Evolutionary conservation across 2,888 invertebrate genomes (phyloP).

Genomic region (Patella pellucida): DNA sequence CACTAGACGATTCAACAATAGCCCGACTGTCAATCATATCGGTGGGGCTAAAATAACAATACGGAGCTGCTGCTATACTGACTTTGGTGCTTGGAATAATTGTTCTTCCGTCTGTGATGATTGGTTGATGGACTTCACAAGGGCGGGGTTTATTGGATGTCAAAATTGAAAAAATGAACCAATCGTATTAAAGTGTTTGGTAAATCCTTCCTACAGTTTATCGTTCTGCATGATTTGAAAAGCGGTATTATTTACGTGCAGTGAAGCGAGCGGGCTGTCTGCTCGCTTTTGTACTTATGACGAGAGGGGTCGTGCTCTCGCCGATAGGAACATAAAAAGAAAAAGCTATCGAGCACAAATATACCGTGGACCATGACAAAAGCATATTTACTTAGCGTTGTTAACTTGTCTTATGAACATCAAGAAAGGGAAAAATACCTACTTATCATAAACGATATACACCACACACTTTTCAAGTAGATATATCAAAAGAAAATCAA

Average conservation of each 20-base stretch:
- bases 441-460: too few relatives aligned
- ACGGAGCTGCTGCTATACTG: neutral
- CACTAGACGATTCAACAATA: slow-evolving; percentile 41
- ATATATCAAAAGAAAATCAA: too few relatives aligned
- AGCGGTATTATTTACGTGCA: neutral
- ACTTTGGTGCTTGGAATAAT: neutral
- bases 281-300: slow-evolving; percentile 4
- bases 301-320: slow-evolving; percentile 9
- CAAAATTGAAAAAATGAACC: too few relatives aligned
- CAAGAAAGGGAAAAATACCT: too few relatives aligned
- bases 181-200: too few relatives aligned
- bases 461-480: too few relatives aligned
- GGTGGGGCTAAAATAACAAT: slow-evolving; percentile 9
- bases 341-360: neutral
- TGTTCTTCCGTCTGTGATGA: too few relatives aligned
- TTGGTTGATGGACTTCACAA: neutral
- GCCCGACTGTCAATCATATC: slow-evolving; percentile 38
- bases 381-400: slow-evolving; percentile 5
- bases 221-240: too few relatives aligned
- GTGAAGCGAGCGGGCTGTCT: neutral
- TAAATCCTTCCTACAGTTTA: too few relatives aligned
- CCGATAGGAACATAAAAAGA: slow-evolving; percentile 4
- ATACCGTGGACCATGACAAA: neutral
- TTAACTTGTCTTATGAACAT: neutral
- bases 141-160: neutral